These are phyloP conservation scores for Carettochelys insculpta DNA, from an alignment of 2,113 vertebrate genomes.

Conservation along the genomic window DNA sequence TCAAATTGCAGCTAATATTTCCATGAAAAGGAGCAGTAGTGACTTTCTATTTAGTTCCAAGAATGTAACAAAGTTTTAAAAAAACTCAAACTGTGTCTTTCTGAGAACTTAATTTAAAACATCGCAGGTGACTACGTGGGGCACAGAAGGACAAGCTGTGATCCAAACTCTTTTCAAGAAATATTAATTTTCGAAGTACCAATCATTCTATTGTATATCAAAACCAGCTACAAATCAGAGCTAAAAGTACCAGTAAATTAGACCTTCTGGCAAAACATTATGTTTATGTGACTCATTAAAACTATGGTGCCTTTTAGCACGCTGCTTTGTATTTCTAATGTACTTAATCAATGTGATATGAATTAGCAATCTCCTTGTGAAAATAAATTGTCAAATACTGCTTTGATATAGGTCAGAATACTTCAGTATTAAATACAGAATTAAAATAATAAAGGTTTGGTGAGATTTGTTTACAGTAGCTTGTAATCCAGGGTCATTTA, in stretches of 20 bases:
- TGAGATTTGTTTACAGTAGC: not conserved
- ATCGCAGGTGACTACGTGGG: conserved; percentile 11
- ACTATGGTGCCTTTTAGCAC: conserved; percentile 14
- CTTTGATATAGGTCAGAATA: not conserved
- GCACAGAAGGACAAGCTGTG: conserved; percentile 31
- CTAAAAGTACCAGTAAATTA: conserved; percentile 36
- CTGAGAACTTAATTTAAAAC: conserved; percentile 51
- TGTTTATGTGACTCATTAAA: conserved; percentile 50
- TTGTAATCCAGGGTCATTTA: not conserved
- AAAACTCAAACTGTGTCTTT: conserved; percentile 21
- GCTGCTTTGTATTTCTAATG: conserved; percentile 21
- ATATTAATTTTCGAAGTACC: conserved; percentile 33
- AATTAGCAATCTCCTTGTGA: not conserved
- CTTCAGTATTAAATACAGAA: not conserved
- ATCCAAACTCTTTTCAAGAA: conserved; percentile 34
- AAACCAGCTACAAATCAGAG: conserved; percentile 33
- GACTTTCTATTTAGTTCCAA: conserved; percentile 5
- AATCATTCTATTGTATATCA: conserved; percentile 35
- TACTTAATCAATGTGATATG: conserved; percentile 24
- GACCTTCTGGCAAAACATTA: conserved; percentile 32
- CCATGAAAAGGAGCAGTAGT: not conserved
- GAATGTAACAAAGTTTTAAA: conserved; percentile 40
- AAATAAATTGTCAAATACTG: conserved; percentile 39
- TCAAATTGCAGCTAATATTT: conserved; percentile 35
- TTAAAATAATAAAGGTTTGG: not conserved